Base-by-base conservation (phyloP, 2,797 vertebrate species). In the Ptychadena robeensis region DNA sequence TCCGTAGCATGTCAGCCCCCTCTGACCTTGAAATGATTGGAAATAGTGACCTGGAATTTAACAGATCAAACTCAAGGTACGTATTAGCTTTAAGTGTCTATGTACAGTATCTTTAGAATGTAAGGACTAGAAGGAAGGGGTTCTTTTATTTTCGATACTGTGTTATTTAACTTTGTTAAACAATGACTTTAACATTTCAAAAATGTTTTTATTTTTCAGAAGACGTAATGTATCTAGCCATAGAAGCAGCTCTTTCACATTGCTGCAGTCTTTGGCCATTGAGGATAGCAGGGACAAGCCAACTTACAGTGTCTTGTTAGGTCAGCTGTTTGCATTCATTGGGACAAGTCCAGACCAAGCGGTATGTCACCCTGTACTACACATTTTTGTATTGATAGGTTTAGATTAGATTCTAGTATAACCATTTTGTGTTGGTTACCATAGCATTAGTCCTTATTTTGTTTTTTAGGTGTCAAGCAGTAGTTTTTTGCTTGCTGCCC, bases 1-100 rank as follows among this genome's bases (percentile, higher is more conserved):
- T 99, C 37, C 97, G 98, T 84, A 99, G 97, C 87, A 98, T 99
- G 97, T 99, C 98, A 0, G 98, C 98, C 1, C 98, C 98, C 0
- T 99, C 98, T 10, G 98, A 99, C 90, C 91, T 99, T 81, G 98
- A 99, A 91, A 99, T 99, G 98, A 99, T 99, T 7, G 97, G 96
- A 65, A 98, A 93, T 4, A 97, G 98, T 81, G 98, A 99, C 74
- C 85, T 98, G 67, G 98, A 99, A 91, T 99, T 99, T 88, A 95
- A 95, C 67, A 93, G 98, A 57, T 93, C 95, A 1, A 92, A 94
- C 64, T 96, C 97, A 88, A 96, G 97, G 98, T 96, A 88, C 3
- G 0, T 11, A 18, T 30, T 34, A 22, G 64, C 27, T 31, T 8
- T 53, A n/a, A 53, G 1, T 6, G 9, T 8, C 44, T n/a, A 48